A percentile compares a stretch with the other conserved stretches of the same genome.
These are phyloP conservation scores for Eudyptes chrysolophus DNA, from an alignment of 2,113 vertebrate genomes.

Conservation along the genomic window DNA sequence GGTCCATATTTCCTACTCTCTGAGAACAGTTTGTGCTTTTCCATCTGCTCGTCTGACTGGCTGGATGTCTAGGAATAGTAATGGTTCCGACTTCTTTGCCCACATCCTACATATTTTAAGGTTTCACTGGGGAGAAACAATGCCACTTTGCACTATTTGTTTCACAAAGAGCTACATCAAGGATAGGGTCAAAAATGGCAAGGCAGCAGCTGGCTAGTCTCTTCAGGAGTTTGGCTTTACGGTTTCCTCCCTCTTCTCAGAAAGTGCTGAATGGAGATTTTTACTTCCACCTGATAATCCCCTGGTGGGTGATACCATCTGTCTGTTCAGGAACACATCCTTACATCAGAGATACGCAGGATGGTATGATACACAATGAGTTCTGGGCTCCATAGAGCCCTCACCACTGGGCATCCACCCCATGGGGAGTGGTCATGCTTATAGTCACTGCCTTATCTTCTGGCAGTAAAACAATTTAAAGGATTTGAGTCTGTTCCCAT, in stretches of 20 bases:
- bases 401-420: background rate
- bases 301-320: constrained; percentile 45
- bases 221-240: constrained; percentile 29
- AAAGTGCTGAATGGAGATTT: constrained; percentile 48
- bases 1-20: constrained; percentile 44
- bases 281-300: constrained; percentile 11
- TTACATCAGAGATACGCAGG: background rate
- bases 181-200: constrained; percentile 4
- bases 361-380: background rate
- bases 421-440: accelerated
- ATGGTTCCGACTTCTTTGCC: background rate
- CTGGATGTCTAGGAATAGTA: constrained; percentile 53
- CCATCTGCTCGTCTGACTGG: constrained; percentile 62
- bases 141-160: background rate
- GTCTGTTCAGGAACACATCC: constrained; percentile 32
- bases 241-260: background rate
- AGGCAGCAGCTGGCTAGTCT: background rate
- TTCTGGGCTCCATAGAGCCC: background rate
- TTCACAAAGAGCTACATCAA: background rate
- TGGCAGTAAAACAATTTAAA: background rate
- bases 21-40: constrained; percentile 40
- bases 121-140: background rate
- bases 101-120: background rate
- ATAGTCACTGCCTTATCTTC: background rate
- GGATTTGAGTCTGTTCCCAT: background rate